Base-by-base conservation (phyloP, 2,888 invertebrate genomes). In the Hedya salicella region DNA sequence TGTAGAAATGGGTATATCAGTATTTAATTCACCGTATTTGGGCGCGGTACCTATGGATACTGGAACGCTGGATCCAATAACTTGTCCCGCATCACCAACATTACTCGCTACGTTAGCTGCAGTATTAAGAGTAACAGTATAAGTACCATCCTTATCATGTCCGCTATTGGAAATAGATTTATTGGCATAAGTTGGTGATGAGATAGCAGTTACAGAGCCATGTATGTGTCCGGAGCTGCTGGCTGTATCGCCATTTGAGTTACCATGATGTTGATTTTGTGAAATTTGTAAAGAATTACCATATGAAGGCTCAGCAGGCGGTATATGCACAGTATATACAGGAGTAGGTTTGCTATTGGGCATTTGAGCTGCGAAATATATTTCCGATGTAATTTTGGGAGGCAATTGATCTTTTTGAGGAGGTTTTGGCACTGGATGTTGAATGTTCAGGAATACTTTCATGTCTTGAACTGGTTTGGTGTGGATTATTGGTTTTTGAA, bases 311-410 rank as follows among this genome's bases (percentile, higher is more conserved):
- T 79, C 73, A 30, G 77, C 71, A 32, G 82, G 81, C 53, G 89
- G 89, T 68, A 92, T 84, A 42, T 88, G 87, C 56, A 93, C 81
- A 13, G 88, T 91, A 70, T 89, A 92, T 0, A 89, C 88, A 39
- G 89, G 83, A 61, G 87, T 83, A 3, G 87, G 86, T 44, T 87
- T 85, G 65, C 77, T 85, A 62, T 82, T 86, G 53, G 89, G 85
- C 61, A 85, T 78, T 75, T 92, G 91, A 40, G 92, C 83, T 54
- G 93, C 93, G 69, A 88, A 93, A 71, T 93, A 93, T 65, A 93
- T 86, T 76, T 93, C 93, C 21, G 93, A 93, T 8, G 93, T 93
- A 13, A 93, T 87, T 80, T 91, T 93, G 3, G 89, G 89, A 14
- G 89, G 90, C 36, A 77, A 62, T 68, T 87, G 83, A 53, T 88